A percentile compares a stretch with the other conserved stretches of the same genome.
phyloP scores from a whole-genome alignment of 2,113 vertebrate genomes.

The Anhinga anhinga region DNA sequence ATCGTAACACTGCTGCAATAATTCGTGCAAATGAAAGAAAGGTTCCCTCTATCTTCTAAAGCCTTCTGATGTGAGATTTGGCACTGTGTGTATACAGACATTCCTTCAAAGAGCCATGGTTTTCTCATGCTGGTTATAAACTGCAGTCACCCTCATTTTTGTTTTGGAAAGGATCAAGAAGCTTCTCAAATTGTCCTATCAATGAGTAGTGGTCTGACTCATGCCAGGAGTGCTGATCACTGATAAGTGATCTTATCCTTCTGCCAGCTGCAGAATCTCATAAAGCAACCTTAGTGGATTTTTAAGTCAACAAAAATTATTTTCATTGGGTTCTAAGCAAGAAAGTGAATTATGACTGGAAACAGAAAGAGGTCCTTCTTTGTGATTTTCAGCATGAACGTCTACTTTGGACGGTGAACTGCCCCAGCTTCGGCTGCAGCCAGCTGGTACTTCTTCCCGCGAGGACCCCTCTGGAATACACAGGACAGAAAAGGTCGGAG shows the following conservation, averaged over 20 bases:
- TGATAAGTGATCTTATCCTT: not conserved
- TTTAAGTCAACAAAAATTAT: not conserved
- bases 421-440: not conserved
- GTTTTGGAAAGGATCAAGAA: not conserved
- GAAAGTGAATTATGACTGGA: not conserved
- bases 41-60: not conserved
- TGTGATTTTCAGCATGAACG: not conserved
- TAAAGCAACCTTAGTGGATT: not conserved
- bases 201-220: not conserved
- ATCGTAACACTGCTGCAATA: not conserved
- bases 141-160: not conserved
- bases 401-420: not conserved
- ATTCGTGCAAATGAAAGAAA: not conserved
- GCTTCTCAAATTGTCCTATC: not conserved
- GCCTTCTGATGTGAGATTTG: not conserved
- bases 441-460: not conserved
- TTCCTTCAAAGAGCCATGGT: not conserved
- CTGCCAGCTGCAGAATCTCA: not conserved
- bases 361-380: not conserved
- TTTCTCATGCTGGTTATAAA: not conserved
- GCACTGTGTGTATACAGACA: accelerated
- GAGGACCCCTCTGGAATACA: not conserved
- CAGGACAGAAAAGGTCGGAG: not conserved
- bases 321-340: not conserved
- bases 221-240: not conserved